These are phyloP conservation scores for Coecobrya sp. DNA, from an alignment of 2,888 invertebrate genomes.

Conservation along the genomic window DNA sequence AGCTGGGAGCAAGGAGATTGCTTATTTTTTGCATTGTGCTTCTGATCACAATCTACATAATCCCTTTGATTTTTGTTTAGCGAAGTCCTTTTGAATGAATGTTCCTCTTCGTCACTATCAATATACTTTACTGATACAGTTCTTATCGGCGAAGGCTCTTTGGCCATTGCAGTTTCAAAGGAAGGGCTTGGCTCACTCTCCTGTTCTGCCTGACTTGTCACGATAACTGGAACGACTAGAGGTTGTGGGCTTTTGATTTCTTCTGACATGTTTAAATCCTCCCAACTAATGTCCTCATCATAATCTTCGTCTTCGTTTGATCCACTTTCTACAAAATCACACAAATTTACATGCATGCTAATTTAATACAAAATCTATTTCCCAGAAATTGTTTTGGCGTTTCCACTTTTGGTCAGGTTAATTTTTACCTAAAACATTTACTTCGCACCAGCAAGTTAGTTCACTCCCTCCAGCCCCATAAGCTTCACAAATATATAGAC, in stretches of 20 bases:
- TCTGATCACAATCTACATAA: neutral
- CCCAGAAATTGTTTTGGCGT: slow-evolving; percentile 11
- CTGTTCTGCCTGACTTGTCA: slow-evolving; percentile 75
- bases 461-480: slow-evolving; percentile 89
- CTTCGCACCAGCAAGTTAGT: slow-evolving; percentile 79
- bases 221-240: slow-evolving; percentile 79
- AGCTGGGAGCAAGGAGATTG: neutral
- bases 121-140: slow-evolving; percentile 28
- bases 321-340: slow-evolving; percentile 28
- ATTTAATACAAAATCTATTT: too few species aligned
- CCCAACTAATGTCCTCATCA: slow-evolving; percentile 74
- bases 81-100: neutral
- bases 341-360: neutral
- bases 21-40: neutral
- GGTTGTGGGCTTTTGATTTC: slow-evolving; percentile 64
- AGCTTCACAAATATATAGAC: slow-evolving; percentile 91
- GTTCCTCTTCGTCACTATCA: slow-evolving; percentile 29
- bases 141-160: slow-evolving; percentile 53
- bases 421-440: slow-evolving; percentile 88
- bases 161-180: slow-evolving; percentile 34
- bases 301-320: slow-evolving; percentile 51
- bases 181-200: slow-evolving; percentile 57
- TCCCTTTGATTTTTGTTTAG: neutral
- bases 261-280: slow-evolving; percentile 72
- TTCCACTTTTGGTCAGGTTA: slow-evolving; percentile 12